Conservation (phyloP, 2,888 invertebrate genomes). For the Epinotia ramella region DNA sequence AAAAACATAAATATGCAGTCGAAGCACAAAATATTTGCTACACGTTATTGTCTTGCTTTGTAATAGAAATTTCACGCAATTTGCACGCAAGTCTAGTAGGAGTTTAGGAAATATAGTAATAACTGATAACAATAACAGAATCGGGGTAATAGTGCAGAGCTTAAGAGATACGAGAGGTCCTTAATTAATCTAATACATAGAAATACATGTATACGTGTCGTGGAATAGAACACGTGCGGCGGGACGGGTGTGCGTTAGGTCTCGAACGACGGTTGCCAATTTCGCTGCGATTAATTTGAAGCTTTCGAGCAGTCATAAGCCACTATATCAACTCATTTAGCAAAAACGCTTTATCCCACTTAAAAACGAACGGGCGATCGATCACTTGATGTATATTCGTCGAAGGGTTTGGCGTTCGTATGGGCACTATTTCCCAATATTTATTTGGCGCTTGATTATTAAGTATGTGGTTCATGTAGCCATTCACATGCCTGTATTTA, state of each 20-base stretch:
- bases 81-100: slow-evolving; percentile 6
- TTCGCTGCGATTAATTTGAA: slow-evolving; percentile 54
- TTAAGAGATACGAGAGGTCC: slow-evolving; percentile 61
- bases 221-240: slow-evolving; percentile 83
- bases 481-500: not conserved
- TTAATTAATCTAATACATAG: slow-evolving; percentile 44
- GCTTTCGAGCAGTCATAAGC: slow-evolving; percentile 20
- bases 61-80: slow-evolving; percentile 48
- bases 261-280: slow-evolving; percentile 57
- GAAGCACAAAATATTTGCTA: slow-evolving; percentile 53
- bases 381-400: not conserved
- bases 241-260: slow-evolving; percentile 82
- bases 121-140: slow-evolving; percentile 24
- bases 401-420: not conserved
- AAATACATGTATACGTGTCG: slow-evolving; percentile 64
- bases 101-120: slow-evolving; percentile 6
- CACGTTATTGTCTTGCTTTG: slow-evolving; percentile 67
- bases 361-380: not conserved
- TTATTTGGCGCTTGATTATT: not conserved
- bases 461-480: not conserved
- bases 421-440: not conserved
- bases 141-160: slow-evolving; percentile 58
- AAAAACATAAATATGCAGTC: slow-evolving; percentile 27
- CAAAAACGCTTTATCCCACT: not conserved
- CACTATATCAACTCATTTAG: slow-evolving; percentile 9